phyloP scores from a whole-genome alignment of 37 sponge, comb jelly and placozoan genomes.

The Theonella swinhoei region DNA sequence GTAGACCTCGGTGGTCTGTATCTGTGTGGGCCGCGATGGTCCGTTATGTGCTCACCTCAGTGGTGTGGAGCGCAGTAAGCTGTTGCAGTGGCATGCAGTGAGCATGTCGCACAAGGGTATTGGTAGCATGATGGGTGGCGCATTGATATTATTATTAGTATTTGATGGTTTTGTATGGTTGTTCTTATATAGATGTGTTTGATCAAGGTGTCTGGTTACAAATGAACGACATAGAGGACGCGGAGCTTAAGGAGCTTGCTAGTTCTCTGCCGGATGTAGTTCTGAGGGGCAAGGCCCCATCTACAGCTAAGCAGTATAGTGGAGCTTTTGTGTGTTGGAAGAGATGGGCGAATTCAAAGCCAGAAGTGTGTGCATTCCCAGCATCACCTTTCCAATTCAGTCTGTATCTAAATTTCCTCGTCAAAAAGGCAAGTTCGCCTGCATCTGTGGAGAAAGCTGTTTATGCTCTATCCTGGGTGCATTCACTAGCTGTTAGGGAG shows the following conservation, averaged over 20 bases:
- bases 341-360: neutral
- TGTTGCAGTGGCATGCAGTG: neutral
- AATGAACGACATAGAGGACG: neutral
- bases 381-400: neutral
- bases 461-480: conserved; percentile 31
- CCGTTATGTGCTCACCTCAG: neutral
- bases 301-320: conserved; percentile 7
- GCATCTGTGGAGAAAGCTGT: conserved; percentile 15
- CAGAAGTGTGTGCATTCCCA: neutral
- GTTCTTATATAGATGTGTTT: neutral
- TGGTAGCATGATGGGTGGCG: no score
- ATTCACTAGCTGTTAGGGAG: conserved; percentile 8
- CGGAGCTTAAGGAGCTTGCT: conserved; percentile 3
- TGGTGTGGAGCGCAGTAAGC: no score
- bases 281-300: conserved; percentile 10
- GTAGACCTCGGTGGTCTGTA: no score
- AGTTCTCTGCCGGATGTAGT: neutral
- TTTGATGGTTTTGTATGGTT: no score
- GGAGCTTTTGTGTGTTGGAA: conserved; percentile 1
- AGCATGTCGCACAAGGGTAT: neutral
- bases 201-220: neutral
- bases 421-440: neutral
- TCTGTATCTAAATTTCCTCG: conserved; percentile 8
- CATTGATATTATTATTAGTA: no score
- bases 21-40: neutral